Conservation (phyloP, 2,797 vertebrate genomes). For the Dermochelys coriacea region DNA sequence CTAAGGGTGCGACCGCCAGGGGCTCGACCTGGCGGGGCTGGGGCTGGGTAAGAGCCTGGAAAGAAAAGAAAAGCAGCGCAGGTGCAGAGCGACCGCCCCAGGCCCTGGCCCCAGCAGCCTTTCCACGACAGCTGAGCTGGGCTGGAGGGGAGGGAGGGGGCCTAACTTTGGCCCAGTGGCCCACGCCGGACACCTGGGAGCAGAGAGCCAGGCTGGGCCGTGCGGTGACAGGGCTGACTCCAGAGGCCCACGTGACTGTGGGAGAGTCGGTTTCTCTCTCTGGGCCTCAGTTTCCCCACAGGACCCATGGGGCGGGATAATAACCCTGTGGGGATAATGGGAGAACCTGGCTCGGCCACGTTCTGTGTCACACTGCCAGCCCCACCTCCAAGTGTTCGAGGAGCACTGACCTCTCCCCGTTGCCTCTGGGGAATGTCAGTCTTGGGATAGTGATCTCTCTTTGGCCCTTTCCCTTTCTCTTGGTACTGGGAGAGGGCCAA, state of each 20-base stretch:
- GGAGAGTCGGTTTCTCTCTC: too few species aligned
- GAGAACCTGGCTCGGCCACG: too few species aligned
- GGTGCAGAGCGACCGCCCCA: not conserved
- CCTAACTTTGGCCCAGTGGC: not conserved
- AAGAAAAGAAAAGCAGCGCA: too few species aligned
- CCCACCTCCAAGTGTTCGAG: conserved; percentile 42
- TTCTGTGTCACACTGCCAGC: not conserved
- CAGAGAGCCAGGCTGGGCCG: not conserved
- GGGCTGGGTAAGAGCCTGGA: not conserved
- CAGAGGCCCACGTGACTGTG: too few species aligned
- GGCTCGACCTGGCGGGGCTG: not conserved
- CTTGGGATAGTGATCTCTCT: too few species aligned
- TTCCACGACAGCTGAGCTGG: not conserved
- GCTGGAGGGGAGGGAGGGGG: not conserved
- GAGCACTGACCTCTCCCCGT: too few species aligned
- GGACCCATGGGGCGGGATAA: not conserved
- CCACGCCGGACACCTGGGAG: not conserved
- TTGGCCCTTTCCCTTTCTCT: too few species aligned
- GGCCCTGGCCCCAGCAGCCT: not conserved
- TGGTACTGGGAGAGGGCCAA: too few species aligned
- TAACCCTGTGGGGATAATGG: not conserved
- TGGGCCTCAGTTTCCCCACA: not conserved
- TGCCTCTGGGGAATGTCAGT: too few species aligned
- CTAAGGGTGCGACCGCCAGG: too few species aligned
- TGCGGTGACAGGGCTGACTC: not conserved